Percentiles rank a stretch among this genome's conserved stretches.
These are phyloP conservation scores for Betta splendens DNA, from an alignment of 2,797 vertebrate genomes.

Conservation along the genomic window DNA sequence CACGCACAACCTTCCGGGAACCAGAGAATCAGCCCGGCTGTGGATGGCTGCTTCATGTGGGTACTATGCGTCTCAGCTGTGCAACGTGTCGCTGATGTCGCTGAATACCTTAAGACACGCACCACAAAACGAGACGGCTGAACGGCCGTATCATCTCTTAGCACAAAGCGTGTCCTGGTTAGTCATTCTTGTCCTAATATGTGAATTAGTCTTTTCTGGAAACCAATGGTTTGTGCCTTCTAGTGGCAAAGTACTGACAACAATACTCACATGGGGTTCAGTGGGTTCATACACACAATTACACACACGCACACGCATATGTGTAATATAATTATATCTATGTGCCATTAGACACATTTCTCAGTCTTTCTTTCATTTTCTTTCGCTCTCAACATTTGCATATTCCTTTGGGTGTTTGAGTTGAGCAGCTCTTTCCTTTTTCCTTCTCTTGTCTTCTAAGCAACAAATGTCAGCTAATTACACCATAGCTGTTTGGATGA, in stretches of 20 bases:
- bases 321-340: constrained; percentile 59
- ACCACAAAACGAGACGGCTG: constrained; percentile 34
- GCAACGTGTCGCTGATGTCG: constrained; percentile 41
- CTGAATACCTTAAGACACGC: constrained; percentile 46
- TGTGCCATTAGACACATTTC: constrained; percentile 57
- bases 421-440: constrained; percentile 64
- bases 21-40: constrained; percentile 42
- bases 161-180: constrained; percentile 13
- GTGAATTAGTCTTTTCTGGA: constrained; percentile 30
- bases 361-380: constrained; percentile 52
- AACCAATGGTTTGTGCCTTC: constrained; percentile 29
- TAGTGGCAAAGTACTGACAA: constrained; percentile 32
- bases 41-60: constrained; percentile 55
- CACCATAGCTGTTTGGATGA: constrained; percentile 74
- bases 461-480: constrained; percentile 80
- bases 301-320: constrained; percentile 18
- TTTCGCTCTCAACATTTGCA: constrained; percentile 63
- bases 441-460: constrained; percentile 72
- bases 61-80: constrained; percentile 40
- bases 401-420: constrained; percentile 76
- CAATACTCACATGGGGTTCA: constrained; percentile 54
- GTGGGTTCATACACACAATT: constrained; percentile 49
- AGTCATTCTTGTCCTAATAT: constrained; percentile 25
- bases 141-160: constrained; percentile 26
- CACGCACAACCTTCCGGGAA: constrained; percentile 48